phyloP scores from a whole-genome alignment of 2,797 vertebrate species.

The Scleropages formosus region DNA sequence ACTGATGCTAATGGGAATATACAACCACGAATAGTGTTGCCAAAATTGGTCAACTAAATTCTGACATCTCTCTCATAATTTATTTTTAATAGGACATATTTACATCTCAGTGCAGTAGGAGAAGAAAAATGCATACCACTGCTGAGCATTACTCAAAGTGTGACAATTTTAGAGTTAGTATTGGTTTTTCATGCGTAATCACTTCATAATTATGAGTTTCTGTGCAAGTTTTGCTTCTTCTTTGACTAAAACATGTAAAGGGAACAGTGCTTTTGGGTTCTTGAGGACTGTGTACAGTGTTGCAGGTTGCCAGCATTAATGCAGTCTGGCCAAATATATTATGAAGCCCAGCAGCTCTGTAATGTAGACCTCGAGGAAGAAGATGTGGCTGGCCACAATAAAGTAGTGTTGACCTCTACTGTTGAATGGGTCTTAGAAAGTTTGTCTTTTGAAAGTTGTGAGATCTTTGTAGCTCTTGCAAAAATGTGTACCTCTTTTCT shows the following conservation, averaged over 20 bases:
- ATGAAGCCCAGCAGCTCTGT: conserved; percentile 36
- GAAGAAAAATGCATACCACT: conserved; percentile 44
- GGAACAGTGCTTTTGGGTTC: conserved; percentile 92
- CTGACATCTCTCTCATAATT: conserved; percentile 29
- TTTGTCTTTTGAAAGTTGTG: not conserved
- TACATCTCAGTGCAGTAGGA: conserved; percentile 22
- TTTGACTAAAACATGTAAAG: conserved; percentile 59
- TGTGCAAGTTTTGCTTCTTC: conserved; percentile 72
- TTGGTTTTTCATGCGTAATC: conserved; percentile 74
- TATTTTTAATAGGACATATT: conserved; percentile 28
- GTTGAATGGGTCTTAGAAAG: not conserved
- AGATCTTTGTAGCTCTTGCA: not conserved
- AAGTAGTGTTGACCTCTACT: conserved; percentile 22
- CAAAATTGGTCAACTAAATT: conserved; percentile 96
- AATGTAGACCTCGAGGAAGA: conserved; percentile 35
- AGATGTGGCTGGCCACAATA: conserved; percentile 30
- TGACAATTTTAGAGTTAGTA: conserved; percentile 61
- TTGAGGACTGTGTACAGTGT: conserved; percentile 48
- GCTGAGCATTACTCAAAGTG: conserved; percentile 74
- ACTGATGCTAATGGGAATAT: conserved; percentile 98
- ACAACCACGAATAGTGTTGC: conserved; percentile 95
- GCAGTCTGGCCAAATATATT: conserved; percentile 44
- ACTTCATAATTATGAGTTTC: conserved; percentile 72
- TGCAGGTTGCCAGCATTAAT: conserved; percentile 37
- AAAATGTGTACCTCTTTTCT: conserved; percentile 14